Conservation (phyloP, 2,113 vertebrate species). For the Miniopterus natalensis region DNA sequence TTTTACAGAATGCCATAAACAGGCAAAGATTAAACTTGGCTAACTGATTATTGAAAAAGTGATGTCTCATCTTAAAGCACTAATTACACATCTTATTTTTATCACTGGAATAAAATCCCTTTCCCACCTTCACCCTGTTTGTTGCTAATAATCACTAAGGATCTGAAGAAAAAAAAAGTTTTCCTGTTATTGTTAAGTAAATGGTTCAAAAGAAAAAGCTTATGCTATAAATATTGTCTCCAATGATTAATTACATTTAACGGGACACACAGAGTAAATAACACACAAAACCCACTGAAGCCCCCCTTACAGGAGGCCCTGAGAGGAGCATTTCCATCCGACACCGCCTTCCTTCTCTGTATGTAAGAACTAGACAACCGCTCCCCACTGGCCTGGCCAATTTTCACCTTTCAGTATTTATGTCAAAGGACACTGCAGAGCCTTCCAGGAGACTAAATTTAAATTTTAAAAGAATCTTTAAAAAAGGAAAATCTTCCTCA, state of each 20-base stretch:
- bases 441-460: neutral
- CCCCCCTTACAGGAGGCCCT: slow-evolving; percentile 26
- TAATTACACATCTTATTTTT: slow-evolving; percentile 34
- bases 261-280: neutral
- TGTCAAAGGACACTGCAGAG: slow-evolving; percentile 47
- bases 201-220: neutral
- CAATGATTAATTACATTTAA: neutral
- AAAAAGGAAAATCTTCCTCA: neutral
- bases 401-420: slow-evolving; percentile 70
- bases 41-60: slow-evolving; percentile 41
- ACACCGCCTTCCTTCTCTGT: slow-evolving; percentile 49
- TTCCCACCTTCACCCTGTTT: neutral
- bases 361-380: neutral
- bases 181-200: neutral
- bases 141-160: neutral
- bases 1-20: neutral
- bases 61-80: neutral
- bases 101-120: slow-evolving; percentile 12
- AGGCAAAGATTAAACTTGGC: neutral
- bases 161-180: slow-evolving; percentile 1
- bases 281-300: neutral
- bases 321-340: slow-evolving; percentile 43
- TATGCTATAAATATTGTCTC: neutral
- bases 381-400: neutral
- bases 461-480: neutral